These are phyloP conservation scores for Cecropterus lyciades DNA, from an alignment of 1,140 invertebrate genomes.

Conservation along the genomic window DNA sequence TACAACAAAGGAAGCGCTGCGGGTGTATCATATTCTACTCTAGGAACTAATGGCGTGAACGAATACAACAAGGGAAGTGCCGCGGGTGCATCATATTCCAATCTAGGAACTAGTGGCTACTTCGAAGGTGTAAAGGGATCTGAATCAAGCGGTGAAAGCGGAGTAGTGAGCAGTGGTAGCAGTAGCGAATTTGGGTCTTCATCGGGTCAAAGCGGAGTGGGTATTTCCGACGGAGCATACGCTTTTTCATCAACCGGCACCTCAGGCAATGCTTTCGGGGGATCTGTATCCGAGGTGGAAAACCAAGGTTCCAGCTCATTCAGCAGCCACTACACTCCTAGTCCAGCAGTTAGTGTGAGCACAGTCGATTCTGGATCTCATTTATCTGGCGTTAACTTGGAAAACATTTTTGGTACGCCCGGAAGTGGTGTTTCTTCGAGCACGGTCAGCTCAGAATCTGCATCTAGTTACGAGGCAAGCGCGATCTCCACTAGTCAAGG, in stretches of 20 bases:
- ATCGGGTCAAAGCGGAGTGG: background rate
- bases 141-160: background rate
- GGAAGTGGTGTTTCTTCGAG: slow-evolving; percentile 18
- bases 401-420: slow-evolving; percentile 11
- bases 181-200: slow-evolving; percentile 14
- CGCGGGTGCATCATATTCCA: slow-evolving; percentile 46
- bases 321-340: slow-evolving; percentile 8
- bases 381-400: slow-evolving; percentile 9
- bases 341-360: slow-evolving; percentile 14
- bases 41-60: slow-evolving; percentile 42
- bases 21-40: slow-evolving; percentile 45
- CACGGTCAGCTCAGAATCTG: slow-evolving; percentile 30
- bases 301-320: slow-evolving; percentile 2
- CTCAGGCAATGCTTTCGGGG: slow-evolving; percentile 19
- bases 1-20: slow-evolving; percentile 61
- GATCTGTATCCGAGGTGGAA: background rate
- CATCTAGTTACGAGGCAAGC: slow-evolving; percentile 43
- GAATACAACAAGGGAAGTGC: slow-evolving; percentile 65
- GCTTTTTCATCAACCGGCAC: slow-evolving; percentile 4
- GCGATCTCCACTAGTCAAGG: slow-evolving; percentile 71
- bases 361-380: slow-evolving; percentile 3
- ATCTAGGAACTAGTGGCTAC: slow-evolving; percentile 18
- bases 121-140: slow-evolving; percentile 17
- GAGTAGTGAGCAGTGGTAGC: background rate
- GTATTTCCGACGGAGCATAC: slow-evolving; percentile 7